Base-by-base conservation (phyloP, 2,113 vertebrate species). In the Sakesphorus luctuosus region DNA sequence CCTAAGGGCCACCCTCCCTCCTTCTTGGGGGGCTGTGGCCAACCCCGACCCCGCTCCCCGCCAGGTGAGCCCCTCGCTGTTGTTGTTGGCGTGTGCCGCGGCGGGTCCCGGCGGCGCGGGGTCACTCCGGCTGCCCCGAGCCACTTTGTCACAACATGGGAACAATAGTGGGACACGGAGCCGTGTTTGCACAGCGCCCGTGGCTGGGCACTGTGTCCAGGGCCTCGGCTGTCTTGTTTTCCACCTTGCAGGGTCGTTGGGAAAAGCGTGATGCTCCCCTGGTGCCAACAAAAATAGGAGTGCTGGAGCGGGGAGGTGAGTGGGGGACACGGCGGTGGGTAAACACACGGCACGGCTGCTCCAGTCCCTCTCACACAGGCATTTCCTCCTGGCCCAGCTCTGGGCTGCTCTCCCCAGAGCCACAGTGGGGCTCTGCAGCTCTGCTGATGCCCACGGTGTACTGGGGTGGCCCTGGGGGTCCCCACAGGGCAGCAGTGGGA, bases 211-310 rank as follows among this genome's bases (percentile, higher is more conserved):
- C 40, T 2, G 52, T 1, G 21, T 72, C 78, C 83, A 58, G 74
- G 43, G 19, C 81, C 67, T 10, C 1, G 2, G 35, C 52, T 3
- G 36, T 80, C 97, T 97, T 97, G 97, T 98, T 98, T 98, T 98
- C 50, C 95, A 97, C 93, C 97, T 96, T 95, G 93, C 40, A 58
- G 91, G 96, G 87, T 56, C 4, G 4, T 33, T 90, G 0, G 92
- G 91, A 69, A 93, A 84, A 95, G 93, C 36, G 67, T 83, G 75
- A 81, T 26, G 72, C 69, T 91, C 73, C 66, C 81, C 49, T 1
- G 0, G 82, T 82, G 98, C 98, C 98, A 98, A 98, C 90, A 96
- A 94, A 98, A 98, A 98, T 68, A 98, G 84, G 35, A 29, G 89
- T 95, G 72, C 94, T 58, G 91, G 92, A 76, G 81, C 68, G 56